Percentiles rank a stretch among this genome's conserved stretches.
Evolutionary conservation across 2,797 vertebrate species (phyloP).

Genomic region (Spheniscus humboldti): DNA sequence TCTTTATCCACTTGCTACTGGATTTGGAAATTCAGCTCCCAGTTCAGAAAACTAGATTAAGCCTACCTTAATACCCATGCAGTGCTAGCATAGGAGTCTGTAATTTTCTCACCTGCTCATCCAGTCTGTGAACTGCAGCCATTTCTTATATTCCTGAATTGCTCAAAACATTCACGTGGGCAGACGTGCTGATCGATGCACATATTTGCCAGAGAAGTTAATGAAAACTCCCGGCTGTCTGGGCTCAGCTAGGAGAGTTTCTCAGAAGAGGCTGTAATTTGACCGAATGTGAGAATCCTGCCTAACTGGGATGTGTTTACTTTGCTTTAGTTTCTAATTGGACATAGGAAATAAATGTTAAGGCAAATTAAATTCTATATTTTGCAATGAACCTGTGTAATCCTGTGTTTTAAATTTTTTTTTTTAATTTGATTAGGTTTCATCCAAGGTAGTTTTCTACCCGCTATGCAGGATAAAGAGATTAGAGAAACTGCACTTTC

Average conservation of each 20-base stretch:
- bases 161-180: fast-evolving
- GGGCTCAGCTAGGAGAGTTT: neutral
- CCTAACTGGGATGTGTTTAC: neutral
- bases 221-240: neutral
- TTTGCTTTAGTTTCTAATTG: neutral
- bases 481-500: neutral
- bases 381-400: neutral
- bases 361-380: neutral
- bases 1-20: neutral
- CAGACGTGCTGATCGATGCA: neutral
- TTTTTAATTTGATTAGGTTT: neutral
- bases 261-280: neutral
- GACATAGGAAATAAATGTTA: neutral
- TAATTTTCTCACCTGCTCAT: neutral
- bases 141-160: neutral
- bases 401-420: neutral
- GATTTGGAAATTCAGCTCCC: neutral
- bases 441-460: neutral
- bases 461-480: neutral
- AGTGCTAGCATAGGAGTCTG: neutral
- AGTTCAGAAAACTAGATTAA: neutral
- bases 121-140: neutral
- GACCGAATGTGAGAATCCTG: neutral
- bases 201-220: neutral
- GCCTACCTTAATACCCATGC: fast-evolving